phyloP scores from a whole-genome alignment of 2,797 vertebrate species.

The Xiphorhynchus erythropygius region DNA sequence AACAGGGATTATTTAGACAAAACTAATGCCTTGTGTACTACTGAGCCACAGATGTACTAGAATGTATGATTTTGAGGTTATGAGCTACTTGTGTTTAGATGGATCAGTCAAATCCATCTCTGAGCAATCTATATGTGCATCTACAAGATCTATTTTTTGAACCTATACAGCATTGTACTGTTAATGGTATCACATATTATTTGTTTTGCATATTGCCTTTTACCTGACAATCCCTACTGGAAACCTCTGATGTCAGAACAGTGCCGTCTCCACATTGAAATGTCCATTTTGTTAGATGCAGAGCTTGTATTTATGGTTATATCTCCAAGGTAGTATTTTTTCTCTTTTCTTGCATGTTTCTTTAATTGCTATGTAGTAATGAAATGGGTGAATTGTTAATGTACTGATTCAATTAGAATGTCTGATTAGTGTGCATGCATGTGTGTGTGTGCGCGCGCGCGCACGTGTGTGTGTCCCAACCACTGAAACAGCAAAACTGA shows the following conservation, averaged over 20 bases:
- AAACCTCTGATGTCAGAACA: not conserved
- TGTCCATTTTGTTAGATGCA: not conserved
- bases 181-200: not conserved
- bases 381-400: constrained; percentile 5
- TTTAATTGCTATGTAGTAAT: not conserved
- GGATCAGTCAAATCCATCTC: not conserved
- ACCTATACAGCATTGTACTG: not conserved
- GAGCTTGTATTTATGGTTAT: not conserved
- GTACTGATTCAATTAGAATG: constrained; percentile 19
- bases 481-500: not conserved
- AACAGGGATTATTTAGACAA: constrained; percentile 4
- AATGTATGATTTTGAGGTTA: not conserved
- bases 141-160: constrained; percentile 8
- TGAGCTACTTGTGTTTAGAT: not conserved
- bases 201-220: not conserved
- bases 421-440: not conserved
- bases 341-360: not conserved
- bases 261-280: not conserved
- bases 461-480: not conserved
- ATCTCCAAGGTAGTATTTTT: not conserved
- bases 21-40: not conserved
- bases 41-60: not conserved
- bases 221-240: not conserved
- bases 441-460: not conserved
- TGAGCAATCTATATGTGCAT: not conserved